Evolutionary conservation across 2,888 invertebrate species (phyloP).

Genomic region (Frankliniella intonsa): DNA sequence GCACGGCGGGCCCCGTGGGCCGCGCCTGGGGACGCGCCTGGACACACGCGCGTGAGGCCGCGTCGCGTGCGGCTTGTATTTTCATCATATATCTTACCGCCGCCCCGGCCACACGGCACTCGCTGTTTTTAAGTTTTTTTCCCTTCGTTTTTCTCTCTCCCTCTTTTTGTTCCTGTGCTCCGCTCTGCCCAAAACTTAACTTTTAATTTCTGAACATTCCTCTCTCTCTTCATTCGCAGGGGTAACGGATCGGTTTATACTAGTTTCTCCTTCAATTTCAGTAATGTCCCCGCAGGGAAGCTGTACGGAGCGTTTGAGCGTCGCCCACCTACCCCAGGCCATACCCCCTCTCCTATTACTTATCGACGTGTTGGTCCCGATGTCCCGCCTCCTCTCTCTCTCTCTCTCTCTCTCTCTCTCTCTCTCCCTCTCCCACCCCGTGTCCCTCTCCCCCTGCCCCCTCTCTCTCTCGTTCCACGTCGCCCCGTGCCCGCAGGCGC

Average conservation of each 20-base stretch:
- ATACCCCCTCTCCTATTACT: too few relatives aligned
- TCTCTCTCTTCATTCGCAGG: too few relatives aligned
- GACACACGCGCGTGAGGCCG: background rate
- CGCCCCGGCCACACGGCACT: background rate
- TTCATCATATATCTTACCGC: background rate
- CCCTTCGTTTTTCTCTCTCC: background rate
- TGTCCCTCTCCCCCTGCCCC: background rate
- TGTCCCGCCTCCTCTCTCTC: background rate
- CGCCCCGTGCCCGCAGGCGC: background rate
- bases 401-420: background rate
- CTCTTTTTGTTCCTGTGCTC: background rate
- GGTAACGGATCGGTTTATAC: background rate
- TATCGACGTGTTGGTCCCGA: too few relatives aligned
- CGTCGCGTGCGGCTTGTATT: background rate
- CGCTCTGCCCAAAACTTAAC: too few relatives aligned
- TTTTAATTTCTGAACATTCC: too few relatives aligned
- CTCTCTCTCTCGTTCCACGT: background rate
- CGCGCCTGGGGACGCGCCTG: background rate
- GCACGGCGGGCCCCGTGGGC: too few relatives aligned
- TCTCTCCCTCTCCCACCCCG: background rate
- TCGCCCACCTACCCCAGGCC: too few relatives aligned
- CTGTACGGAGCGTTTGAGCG: too few relatives aligned
- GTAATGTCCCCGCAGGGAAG: too few relatives aligned
- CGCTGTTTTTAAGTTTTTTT: background rate
- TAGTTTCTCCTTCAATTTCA: too few relatives aligned